Evolutionary conservation across 2,113 vertebrate genomes (phyloP).

Genomic region (Meleagris gallopavo): DNA sequence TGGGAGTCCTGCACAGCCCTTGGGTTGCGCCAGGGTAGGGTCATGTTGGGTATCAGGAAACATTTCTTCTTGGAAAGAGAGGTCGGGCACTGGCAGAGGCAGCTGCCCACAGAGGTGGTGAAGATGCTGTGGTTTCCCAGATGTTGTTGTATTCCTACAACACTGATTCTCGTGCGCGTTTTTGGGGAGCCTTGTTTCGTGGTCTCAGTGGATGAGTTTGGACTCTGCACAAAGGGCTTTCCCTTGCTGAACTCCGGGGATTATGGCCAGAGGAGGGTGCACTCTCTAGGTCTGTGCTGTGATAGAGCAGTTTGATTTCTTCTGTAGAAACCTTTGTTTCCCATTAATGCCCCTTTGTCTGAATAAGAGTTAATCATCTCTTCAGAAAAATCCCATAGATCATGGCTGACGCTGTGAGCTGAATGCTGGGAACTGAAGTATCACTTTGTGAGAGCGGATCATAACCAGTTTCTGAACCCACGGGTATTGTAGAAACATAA

Average conservation of each 20-base stretch:
- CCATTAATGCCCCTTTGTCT: neutral
- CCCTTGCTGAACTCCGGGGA: neutral
- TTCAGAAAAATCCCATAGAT: neutral
- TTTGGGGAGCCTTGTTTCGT: neutral
- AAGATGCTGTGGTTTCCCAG: neutral
- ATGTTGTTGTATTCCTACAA: accelerated
- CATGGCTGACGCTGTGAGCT: neutral
- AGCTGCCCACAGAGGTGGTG: no score
- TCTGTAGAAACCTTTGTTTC: neutral
- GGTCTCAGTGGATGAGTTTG: neutral
- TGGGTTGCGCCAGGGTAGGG: no score
- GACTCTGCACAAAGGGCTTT: no score
- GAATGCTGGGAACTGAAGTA: neutral
- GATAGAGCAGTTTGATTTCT: accelerated
- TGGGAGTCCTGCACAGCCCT: neutral
- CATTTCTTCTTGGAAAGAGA: neutral
- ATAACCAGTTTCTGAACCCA: neutral
- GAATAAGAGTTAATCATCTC: neutral
- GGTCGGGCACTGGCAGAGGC: no score
- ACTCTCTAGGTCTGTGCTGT: neutral
- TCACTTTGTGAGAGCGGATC: neutral
- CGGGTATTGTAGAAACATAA: neutral
- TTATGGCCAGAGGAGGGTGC: no score
- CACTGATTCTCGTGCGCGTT: accelerated
- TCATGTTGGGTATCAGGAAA: neutral